Conservation (phyloP, 2,888 invertebrate species). For the Asteroscopus sphinx region DNA sequence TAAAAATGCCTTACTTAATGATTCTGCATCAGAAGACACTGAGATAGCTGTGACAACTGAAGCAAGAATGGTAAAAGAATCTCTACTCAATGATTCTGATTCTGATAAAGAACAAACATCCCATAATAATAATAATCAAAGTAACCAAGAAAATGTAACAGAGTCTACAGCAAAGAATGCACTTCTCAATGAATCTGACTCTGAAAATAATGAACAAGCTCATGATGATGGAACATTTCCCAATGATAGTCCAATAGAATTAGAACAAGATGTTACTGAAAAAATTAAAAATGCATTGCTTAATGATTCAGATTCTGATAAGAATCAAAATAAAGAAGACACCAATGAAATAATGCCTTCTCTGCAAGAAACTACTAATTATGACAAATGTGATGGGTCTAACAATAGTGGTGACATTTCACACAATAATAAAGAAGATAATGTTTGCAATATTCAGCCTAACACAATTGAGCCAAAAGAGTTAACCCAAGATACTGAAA, state of each 20-base stretch:
- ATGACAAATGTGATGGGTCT: neutral
- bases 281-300: slow-evolving; percentile 53
- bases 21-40: slow-evolving; percentile 61
- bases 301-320: slow-evolving; percentile 45
- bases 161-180: slow-evolving; percentile 37
- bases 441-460: neutral
- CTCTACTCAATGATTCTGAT: slow-evolving; percentile 55
- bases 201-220: slow-evolving; percentile 23
- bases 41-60: slow-evolving; percentile 22
- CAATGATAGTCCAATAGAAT: slow-evolving; percentile 4
- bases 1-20: slow-evolving; percentile 62
- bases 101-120: slow-evolving; percentile 28
- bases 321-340: slow-evolving; percentile 13
- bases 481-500: slow-evolving; percentile 21
- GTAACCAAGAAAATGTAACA: slow-evolving; percentile 5
- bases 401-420: neutral
- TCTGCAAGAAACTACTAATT: neutral
- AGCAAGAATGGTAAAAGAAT: slow-evolving; percentile 41
- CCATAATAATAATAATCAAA: slow-evolving; percentile 5
- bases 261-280: slow-evolving; percentile 24
- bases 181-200: slow-evolving; percentile 43
- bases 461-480: slow-evolving; percentile 6
- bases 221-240: neutral
- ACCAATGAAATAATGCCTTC: neutral
- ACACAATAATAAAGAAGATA: slow-evolving; percentile 3